A percentile compares a stretch with the other conserved stretches of the same genome.
Evolutionary conservation across 2,113 vertebrate species (phyloP).

Genomic region (Barbus barbus): DNA sequence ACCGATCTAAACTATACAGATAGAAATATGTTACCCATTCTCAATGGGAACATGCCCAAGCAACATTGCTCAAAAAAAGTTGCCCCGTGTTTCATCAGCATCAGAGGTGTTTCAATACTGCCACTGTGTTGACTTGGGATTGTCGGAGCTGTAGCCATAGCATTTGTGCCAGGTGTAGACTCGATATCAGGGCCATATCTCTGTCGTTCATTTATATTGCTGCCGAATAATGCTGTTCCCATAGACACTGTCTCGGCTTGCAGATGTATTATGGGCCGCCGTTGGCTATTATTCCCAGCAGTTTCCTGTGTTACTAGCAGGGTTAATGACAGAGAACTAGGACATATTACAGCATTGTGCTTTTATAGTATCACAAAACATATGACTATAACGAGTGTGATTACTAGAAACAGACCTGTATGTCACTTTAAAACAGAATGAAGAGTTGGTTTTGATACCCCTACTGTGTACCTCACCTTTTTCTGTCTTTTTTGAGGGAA

Average conservation of each 20-base stretch:
- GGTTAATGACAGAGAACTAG: slow-evolving; percentile 44
- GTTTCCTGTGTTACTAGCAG: slow-evolving; percentile 51
- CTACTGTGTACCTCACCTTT: slow-evolving; percentile 42
- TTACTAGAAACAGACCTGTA: slow-evolving; percentile 19
- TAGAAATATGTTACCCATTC: background rate
- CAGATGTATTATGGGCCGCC: slow-evolving; percentile 38
- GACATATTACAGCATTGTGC: slow-evolving; percentile 30
- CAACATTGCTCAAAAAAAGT: background rate
- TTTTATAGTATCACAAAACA: slow-evolving; percentile 47
- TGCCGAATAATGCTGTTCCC: slow-evolving; percentile 43
- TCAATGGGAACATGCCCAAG: background rate
- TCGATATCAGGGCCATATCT: slow-evolving; percentile 50
- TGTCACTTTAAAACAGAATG: slow-evolving; percentile 27
- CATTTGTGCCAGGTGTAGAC: slow-evolving; percentile 38
- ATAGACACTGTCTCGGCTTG: slow-evolving; percentile 40
- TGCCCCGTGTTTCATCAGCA: background rate
- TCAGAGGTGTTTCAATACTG: slow-evolving; percentile 51
- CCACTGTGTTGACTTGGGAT: slow-evolving; percentile 54
- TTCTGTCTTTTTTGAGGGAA: slow-evolving; percentile 49
- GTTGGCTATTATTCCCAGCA: slow-evolving; percentile 33
- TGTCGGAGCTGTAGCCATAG: slow-evolving; percentile 54
- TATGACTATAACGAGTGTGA: slow-evolving; percentile 29
- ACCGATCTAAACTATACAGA: background rate
- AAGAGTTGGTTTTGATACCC: slow-evolving; percentile 53
- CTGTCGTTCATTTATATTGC: slow-evolving; percentile 29